phyloP scores from a whole-genome alignment of 2,888 invertebrate genomes.

The Aspidiotus destructor region DNA sequence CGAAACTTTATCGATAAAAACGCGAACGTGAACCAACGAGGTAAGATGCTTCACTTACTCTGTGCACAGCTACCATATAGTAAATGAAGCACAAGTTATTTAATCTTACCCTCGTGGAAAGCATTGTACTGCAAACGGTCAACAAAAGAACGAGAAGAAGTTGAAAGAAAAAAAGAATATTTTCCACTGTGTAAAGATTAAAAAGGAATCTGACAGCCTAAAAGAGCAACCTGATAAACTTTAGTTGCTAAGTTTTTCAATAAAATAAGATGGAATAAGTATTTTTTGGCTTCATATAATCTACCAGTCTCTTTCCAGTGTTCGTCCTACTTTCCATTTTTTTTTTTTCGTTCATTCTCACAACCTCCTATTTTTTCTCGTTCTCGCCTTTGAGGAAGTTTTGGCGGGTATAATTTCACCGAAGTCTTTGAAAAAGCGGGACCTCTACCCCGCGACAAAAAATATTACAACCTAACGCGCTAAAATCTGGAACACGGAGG shows the following conservation, averaged over 20 bases:
- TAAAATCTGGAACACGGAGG: too few relatives aligned
- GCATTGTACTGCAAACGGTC: too few relatives aligned
- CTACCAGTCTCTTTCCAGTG: not conserved
- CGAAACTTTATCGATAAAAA: slow-evolving; percentile 3
- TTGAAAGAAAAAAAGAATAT: not conserved
- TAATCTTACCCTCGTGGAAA: not conserved
- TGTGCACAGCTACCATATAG: not conserved
- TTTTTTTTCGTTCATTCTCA: too few relatives aligned
- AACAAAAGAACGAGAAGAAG: too few relatives aligned
- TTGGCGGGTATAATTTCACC: too few relatives aligned
- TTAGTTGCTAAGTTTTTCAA: not conserved
- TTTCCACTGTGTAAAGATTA: not conserved
- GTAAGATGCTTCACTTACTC: too few relatives aligned
- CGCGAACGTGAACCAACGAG: not conserved
- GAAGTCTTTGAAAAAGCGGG: too few relatives aligned
- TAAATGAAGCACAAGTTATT: not conserved
- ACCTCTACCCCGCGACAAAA: too few relatives aligned
- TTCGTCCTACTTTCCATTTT: too few relatives aligned
- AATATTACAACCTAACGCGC: too few relatives aligned
- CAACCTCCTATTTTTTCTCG: too few relatives aligned
- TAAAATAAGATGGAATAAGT: not conserved
- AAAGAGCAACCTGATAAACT: not conserved
- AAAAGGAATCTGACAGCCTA: slow-evolving; percentile 1
- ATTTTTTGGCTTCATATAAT: not conserved
- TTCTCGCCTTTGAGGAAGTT: too few relatives aligned